Conservation (phyloP, 2,888 invertebrate genomes). For the Falcaria lacertinaria region DNA sequence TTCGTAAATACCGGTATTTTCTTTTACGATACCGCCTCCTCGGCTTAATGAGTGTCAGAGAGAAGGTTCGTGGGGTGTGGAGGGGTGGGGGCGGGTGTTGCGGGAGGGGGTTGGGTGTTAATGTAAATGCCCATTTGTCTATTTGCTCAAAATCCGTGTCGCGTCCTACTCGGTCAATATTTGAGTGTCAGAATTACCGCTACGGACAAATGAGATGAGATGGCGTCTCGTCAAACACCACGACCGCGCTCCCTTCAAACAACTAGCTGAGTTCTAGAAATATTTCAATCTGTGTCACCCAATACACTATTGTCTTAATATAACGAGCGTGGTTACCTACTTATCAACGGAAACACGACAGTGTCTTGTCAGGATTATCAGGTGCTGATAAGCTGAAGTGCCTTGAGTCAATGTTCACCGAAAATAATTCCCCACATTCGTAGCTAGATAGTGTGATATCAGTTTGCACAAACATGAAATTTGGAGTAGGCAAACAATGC, state of each 20-base stretch:
- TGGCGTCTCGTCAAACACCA: conserved; percentile 48
- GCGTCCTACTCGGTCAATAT: conserved; percentile 74
- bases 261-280: conserved; percentile 25
- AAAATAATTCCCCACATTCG: conserved; percentile 68
- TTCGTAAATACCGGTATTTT: conserved; percentile 21
- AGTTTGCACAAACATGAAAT: conserved; percentile 62
- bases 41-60: conserved; percentile 26
- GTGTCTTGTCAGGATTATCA: conserved; percentile 52
- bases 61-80: neutral
- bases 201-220: conserved; percentile 69
- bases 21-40: conserved; percentile 21
- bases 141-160: conserved; percentile 76
- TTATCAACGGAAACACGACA: conserved; percentile 37
- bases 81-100: conserved; percentile 17
- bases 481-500: conserved; percentile 70
- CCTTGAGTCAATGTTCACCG: conserved; percentile 68
- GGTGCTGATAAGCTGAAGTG: conserved; percentile 47
- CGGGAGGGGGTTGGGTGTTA: conserved; percentile 43
- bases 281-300: conserved; percentile 35
- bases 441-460: conserved; percentile 53
- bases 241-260: conserved; percentile 48
- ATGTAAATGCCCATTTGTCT: conserved; percentile 73
- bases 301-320: conserved; percentile 28
- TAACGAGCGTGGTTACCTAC: conserved; percentile 15
- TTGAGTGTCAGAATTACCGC: conserved; percentile 72